Conservation (phyloP, 2,888 invertebrate species). For the Oligia fasciuncula region DNA sequence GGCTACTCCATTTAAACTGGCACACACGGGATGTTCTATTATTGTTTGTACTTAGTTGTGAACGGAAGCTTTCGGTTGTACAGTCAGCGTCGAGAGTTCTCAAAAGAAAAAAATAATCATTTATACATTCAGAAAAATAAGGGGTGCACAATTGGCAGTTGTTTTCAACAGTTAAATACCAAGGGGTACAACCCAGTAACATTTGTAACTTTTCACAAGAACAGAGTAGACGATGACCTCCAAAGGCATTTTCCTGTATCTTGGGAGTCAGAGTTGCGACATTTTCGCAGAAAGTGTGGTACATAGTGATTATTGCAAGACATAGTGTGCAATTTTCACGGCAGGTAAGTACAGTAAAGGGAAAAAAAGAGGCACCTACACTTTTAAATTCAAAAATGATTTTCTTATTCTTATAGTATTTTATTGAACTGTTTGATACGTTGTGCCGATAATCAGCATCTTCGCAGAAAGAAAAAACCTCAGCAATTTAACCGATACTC, state of each 20-base stretch:
- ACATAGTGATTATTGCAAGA: too few relatives aligned
- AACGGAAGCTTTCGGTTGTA: constrained; percentile 1
- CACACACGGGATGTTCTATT: constrained; percentile 16
- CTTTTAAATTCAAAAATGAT: background rate
- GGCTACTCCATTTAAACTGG: constrained; percentile 22
- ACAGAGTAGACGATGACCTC: too few relatives aligned
- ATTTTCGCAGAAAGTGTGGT: too few relatives aligned
- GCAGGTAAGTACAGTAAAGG: background rate
- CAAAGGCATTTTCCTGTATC: too few relatives aligned
- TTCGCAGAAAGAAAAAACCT: background rate
- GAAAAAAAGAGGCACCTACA: too few relatives aligned
- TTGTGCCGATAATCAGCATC: background rate
- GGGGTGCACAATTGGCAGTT: too few relatives aligned
- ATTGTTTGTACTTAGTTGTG: constrained; percentile 24
- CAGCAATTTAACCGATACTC: too few relatives aligned
- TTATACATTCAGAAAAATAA: too few relatives aligned
- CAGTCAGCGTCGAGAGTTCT: background rate
- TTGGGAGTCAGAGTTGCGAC: too few relatives aligned
- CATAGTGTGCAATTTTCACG: background rate
- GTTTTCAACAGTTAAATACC: too few relatives aligned
- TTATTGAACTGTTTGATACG: background rate
- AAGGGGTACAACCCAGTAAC: too few relatives aligned
- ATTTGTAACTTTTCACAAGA: too few relatives aligned
- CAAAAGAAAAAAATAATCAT: background rate
- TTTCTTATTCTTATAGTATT: background rate